These are phyloP conservation scores for Periophthalmus modestus DNA, from an alignment of 2,113 vertebrate genomes.

Conservation along the genomic window DNA sequence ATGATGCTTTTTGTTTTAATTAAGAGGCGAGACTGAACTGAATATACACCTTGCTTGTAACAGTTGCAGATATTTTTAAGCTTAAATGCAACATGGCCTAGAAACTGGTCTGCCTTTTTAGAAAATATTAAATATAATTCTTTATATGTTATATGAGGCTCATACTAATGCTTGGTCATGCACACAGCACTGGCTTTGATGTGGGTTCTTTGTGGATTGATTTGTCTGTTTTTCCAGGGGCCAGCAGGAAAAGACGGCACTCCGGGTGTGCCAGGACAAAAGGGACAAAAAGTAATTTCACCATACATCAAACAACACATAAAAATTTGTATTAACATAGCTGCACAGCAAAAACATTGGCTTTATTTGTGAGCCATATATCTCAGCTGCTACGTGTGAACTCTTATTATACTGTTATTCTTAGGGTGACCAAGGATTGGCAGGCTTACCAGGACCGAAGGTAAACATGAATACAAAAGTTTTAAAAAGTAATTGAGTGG, in stretches of 20 bases:
- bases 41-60: constrained; percentile 5
- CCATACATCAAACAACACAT: neutral
- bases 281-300: constrained; percentile 80
- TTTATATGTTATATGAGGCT: constrained; percentile 1
- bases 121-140: neutral
- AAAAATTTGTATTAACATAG: neutral
- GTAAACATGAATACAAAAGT: constrained; percentile 62
- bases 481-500: neutral
- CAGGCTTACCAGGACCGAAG: constrained; percentile 84
- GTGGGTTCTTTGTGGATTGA: neutral
- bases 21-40: constrained; percentile 21
- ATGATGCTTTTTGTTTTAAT: neutral
- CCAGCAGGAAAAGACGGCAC: constrained; percentile 77
- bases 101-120: constrained; percentile 61
- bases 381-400: neutral
- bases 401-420: neutral
- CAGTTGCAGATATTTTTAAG: constrained; percentile 25
- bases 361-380: neutral
- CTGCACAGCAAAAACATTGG: neutral
- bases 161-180: neutral
- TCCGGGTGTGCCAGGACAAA: constrained; percentile 72
- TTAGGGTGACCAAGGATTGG: constrained; percentile 83
- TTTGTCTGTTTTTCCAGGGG: constrained; percentile 73
- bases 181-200: neutral
- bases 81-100: constrained; percentile 36